phyloP scores from a whole-genome alignment of 2,113 vertebrate species.

The Lethenteron reissneri region DNA sequence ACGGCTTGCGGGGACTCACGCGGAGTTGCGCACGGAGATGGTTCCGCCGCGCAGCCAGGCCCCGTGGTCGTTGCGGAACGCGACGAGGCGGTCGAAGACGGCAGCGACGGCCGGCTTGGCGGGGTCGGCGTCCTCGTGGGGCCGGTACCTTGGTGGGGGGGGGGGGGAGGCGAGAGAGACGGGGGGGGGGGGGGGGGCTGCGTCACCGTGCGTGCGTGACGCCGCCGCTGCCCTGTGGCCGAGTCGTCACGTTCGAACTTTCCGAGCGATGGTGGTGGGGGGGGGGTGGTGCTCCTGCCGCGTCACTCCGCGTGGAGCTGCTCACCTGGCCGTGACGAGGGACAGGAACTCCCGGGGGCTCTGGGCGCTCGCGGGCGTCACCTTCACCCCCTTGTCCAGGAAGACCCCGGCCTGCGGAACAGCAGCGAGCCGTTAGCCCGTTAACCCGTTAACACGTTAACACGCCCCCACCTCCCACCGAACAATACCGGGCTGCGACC shows the following conservation, averaged over 20 bases:
- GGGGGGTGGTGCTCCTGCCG: background rate
- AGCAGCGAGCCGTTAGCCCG: background rate
- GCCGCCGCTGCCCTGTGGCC: background rate
- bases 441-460: too few species aligned
- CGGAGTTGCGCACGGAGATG: constrained; percentile 15
- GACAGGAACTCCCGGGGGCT: constrained; percentile 21
- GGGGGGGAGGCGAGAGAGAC: background rate
- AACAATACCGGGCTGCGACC: too few species aligned
- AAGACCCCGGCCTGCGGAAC: constrained; percentile 21
- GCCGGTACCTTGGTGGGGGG: constrained; percentile 40
- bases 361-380: constrained; percentile 15
- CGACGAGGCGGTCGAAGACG: constrained; percentile 50
- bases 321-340: constrained; percentile 18
- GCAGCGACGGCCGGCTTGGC: constrained; percentile 75
- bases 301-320: background rate
- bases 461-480: too few species aligned
- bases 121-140: constrained; percentile 70
- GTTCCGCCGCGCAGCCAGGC: constrained; percentile 92
- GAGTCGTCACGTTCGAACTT: background rate
- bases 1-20: too few species aligned
- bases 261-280: background rate
- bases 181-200: background rate
- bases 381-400: constrained; percentile 19
- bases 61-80: constrained; percentile 92
- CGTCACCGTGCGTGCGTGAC: constrained; percentile 16